Percentiles rank a stretch among this genome's conserved stretches.
Conservation (phyloP, 2,113 vertebrate genomes). For the Anarhynchus alexandrinus region DNA sequence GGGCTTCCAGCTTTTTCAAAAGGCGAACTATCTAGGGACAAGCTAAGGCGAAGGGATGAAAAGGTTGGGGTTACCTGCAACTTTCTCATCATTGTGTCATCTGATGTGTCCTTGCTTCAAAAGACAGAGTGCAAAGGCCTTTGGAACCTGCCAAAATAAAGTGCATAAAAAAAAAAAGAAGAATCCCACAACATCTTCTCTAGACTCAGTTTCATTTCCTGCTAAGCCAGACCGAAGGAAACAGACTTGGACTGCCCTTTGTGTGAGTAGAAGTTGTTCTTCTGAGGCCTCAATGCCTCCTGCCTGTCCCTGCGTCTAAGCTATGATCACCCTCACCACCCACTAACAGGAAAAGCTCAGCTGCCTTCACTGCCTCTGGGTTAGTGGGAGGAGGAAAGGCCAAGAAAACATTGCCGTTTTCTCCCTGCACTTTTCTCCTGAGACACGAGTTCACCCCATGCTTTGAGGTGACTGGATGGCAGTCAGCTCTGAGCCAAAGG, state of each 20-base stretch:
- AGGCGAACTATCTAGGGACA: not conserved
- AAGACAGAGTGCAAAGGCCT: not conserved
- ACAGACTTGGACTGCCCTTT: not conserved
- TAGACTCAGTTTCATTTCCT: not conserved
- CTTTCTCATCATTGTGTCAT: not conserved
- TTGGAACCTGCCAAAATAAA: not conserved
- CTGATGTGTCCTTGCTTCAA: not conserved
- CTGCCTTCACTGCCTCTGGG: not conserved
- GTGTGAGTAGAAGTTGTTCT: not conserved
- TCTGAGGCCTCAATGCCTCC: not conserved
- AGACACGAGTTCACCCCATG: rapidly evolving
- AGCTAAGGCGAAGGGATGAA: not conserved
- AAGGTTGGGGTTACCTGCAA: not conserved
- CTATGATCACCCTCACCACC: not conserved
- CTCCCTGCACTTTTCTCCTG: not conserved
- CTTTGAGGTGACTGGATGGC: not conserved
- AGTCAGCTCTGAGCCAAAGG: not conserved
- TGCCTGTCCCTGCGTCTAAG: not conserved
- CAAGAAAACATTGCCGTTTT: not conserved
- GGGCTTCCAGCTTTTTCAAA: not conserved
- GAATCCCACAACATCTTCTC: not conserved
- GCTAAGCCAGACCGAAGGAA: not conserved
- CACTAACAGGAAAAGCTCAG: not conserved
- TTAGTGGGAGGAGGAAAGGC: not conserved
- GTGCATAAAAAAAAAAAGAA: not conserved